A percentile compares a stretch with the other conserved stretches of the same genome.
Evolutionary conservation across 2,888 invertebrate species (phyloP).

Genomic region (Willowsia nigromaculata): DNA sequence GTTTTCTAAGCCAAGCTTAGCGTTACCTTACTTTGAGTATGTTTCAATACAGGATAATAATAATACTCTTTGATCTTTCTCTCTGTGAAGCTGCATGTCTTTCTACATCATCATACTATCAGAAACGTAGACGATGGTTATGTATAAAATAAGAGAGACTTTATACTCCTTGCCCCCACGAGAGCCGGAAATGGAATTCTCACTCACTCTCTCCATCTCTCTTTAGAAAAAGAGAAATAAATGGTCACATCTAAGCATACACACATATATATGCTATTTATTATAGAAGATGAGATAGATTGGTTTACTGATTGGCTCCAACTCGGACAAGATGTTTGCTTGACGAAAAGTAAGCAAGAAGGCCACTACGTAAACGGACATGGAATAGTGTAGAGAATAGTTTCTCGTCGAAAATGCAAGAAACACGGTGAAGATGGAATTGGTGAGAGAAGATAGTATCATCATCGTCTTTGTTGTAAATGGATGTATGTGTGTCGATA

Average conservation of each 20-base stretch:
- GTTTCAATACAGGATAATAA: background rate
- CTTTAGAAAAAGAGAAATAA: background rate
- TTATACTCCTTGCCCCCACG: slow-evolving; percentile 39
- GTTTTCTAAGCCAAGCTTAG: background rate
- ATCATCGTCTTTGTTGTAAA: background rate
- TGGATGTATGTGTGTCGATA: background rate
- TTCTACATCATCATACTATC: background rate
- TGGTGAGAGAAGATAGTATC: background rate
- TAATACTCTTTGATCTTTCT: slow-evolving; percentile 8
- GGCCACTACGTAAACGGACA: background rate
- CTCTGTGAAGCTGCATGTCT: background rate
- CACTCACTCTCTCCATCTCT: slow-evolving; percentile 16
- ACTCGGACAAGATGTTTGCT: slow-evolving; percentile 44
- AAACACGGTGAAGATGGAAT: background rate
- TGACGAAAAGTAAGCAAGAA: slow-evolving; percentile 11
- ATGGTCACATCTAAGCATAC: background rate
- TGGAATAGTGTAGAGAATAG: background rate
- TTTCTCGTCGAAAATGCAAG: background rate
- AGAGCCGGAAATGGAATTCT: slow-evolving; percentile 47
- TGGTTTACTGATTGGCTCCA: slow-evolving; percentile 42
- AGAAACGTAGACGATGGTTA: background rate
- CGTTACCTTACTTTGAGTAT: background rate
- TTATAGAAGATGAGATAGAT: slow-evolving; percentile 42
- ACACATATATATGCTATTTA: background rate
- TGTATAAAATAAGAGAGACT: background rate